A percentile compares a stretch with the other conserved stretches of the same genome.
These are phyloP conservation scores for Scyliorhinus canicula DNA, from an alignment of 2,797 vertebrate species.

Conservation along the genomic window DNA sequence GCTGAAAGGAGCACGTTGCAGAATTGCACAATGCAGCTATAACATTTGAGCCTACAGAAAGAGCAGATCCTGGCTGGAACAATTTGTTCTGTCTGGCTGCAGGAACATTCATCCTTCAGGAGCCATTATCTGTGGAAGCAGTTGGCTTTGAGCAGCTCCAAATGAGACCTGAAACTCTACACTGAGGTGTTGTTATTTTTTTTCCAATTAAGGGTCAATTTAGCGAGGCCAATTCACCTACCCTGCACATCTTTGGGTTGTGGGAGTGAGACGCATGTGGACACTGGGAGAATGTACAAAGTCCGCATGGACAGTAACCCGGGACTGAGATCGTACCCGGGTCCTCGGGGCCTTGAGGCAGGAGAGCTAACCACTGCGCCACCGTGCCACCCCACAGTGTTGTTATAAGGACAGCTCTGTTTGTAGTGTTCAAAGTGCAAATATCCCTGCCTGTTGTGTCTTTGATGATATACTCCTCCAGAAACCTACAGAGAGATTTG, in stretches of 20 bases:
- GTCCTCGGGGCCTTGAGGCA: too few relatives aligned
- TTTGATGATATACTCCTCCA: neutral
- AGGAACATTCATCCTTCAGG: neutral
- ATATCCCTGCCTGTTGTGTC: neutral
- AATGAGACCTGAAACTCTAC: neutral
- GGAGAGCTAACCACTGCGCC: too few relatives aligned
- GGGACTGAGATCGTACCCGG: too few relatives aligned
- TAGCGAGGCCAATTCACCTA: too few relatives aligned
- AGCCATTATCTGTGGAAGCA: neutral
- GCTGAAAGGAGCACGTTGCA: neutral
- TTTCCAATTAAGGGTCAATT: too few relatives aligned
- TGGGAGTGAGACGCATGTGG: too few relatives aligned
- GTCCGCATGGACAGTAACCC: too few relatives aligned
- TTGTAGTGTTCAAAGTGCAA: neutral
- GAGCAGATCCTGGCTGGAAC: neutral
- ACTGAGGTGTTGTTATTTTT: neutral
- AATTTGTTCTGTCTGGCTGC: neutral
- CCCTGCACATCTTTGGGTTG: too few relatives aligned
- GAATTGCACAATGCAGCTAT: constrained; percentile 7
- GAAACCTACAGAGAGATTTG: neutral
- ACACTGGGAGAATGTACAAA: too few relatives aligned
- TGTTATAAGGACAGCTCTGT: neutral
- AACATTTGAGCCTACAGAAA: neutral
- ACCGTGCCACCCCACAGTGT: too few relatives aligned
- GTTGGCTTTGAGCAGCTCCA: neutral